Evolutionary conservation across 2,113 vertebrate species (phyloP).

Genomic region (Ondatra zibethicus): DNA sequence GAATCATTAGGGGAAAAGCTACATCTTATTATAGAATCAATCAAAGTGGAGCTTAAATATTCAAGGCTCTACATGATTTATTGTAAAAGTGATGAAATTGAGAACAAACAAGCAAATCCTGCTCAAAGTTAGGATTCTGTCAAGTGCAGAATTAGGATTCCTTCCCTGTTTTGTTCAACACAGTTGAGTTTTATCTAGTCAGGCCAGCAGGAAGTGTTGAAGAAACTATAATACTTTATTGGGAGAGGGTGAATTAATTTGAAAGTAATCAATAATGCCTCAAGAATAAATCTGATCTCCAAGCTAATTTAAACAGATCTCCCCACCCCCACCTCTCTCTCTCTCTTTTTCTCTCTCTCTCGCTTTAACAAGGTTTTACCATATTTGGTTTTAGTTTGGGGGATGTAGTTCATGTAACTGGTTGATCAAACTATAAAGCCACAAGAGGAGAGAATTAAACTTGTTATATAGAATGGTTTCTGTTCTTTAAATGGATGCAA

Average conservation of each 20-base stretch:
- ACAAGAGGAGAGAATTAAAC: neutral
- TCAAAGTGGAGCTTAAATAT: slow-evolving; percentile 6
- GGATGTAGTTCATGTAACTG: slow-evolving; percentile 6
- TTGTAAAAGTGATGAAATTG: slow-evolving; percentile 23
- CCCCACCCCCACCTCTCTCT: too few relatives aligned
- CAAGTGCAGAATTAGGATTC: neutral
- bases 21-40: neutral
- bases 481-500: slow-evolving; percentile 33
- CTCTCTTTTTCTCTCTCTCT: accelerated
- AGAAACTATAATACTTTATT: neutral
- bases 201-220: too few relatives aligned
- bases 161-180: neutral
- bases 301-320: neutral
- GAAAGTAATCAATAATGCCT: slow-evolving; percentile 31
- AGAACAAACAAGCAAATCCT: neutral
- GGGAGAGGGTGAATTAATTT: slow-evolving; percentile 33
- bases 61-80: slow-evolving; percentile 11
- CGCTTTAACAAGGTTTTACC: neutral
- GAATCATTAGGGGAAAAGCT: slow-evolving; percentile 1
- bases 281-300: slow-evolving; percentile 49
- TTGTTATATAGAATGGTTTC: slow-evolving; percentile 17
- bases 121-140: neutral
- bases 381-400: neutral
- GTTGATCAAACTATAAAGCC: neutral
- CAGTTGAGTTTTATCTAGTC: neutral